Base-by-base conservation (phyloP, 2,797 vertebrate genomes). In the Remorina albescens region DNA sequence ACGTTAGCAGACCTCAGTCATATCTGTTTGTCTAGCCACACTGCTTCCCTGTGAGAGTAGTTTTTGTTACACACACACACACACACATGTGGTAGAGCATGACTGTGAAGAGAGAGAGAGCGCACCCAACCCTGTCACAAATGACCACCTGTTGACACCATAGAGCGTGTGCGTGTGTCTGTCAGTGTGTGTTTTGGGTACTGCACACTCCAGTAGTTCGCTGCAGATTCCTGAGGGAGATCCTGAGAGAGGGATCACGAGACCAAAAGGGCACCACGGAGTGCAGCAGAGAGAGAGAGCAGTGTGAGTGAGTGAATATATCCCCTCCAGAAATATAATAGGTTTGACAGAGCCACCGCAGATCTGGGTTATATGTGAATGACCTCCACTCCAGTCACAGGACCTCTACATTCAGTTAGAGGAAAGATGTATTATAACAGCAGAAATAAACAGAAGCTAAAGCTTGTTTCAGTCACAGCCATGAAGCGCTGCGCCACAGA, bases 141-240 rank as follows among this genome's bases (percentile, higher is more conserved):
- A 81, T 71, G 74, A 71, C 72, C 87, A 91, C 87, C 86, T 88
- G 87, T 81, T 85, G 78, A 70, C 73, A 76, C 62, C 65, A 44
- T 2, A 36, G 30, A 12, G 34, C 10, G 34, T 41, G 39, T 41
- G 39, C 6, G 15, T 41, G 13, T 41, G 39, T 41, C 13, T 16
- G 4, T 8, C 25, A 21, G 3, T 11, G 32, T 3, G 10, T 23
- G 12, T 30, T 47, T 28, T 56, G 32, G 41, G 11, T 46, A 18
- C 50, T 46, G 39, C 55, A 36, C 30, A 39, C 61, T 30, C 34
- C 56, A 70, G 55, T 59, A 76, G 65, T 66, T 41, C 7, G 6
- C 57, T 53, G 59, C 32, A 26, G 71, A 73, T 81, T 77, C 73
- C 71, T 46, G 47, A 69, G 65, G 79, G 69, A 78, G 65, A 25